A percentile compares a stretch with the other conserved stretches of the same genome.
phyloP scores from a whole-genome alignment of 2,888 invertebrate species.

The Xestia xanthographa region DNA sequence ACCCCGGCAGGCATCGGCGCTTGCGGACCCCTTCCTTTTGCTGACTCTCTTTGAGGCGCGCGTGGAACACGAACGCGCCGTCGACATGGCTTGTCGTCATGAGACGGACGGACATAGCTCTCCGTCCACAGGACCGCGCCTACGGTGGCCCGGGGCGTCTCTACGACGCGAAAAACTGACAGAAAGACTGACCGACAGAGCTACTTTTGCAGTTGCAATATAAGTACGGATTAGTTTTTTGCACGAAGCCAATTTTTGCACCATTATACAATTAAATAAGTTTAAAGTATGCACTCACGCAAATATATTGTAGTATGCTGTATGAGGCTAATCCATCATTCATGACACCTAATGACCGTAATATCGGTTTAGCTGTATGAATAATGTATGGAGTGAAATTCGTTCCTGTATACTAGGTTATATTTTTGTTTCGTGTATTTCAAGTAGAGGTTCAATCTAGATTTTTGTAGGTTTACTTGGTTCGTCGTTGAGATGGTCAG shows the following conservation, averaged over 20 bases:
- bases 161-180: no score
- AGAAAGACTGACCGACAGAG: background rate
- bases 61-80: no score
- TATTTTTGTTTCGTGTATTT: slow-evolving; percentile 8
- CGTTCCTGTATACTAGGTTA: background rate
- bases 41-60: no score
- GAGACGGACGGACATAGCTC: no score
- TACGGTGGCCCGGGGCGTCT: no score
- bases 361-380: slow-evolving; percentile 40
- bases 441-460: background rate
- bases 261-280: slow-evolving; percentile 16
- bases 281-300: slow-evolving; percentile 25
- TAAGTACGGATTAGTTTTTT: background rate
- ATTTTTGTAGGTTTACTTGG: background rate
- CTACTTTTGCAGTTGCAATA: background rate
- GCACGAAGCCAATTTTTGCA: background rate
- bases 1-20: no score
- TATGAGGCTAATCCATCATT: slow-evolving; percentile 46
- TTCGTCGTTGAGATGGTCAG: background rate
- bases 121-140: no score
- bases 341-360: slow-evolving; percentile 48
- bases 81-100: no score
- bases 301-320: background rate
- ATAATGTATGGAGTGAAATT: slow-evolving; percentile 44
- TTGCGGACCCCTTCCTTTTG: no score